Percentiles rank a stretch among this genome's conserved stretches.
phyloP scores from a whole-genome alignment of 2,113 vertebrate genomes.

The Rhea americana region DNA sequence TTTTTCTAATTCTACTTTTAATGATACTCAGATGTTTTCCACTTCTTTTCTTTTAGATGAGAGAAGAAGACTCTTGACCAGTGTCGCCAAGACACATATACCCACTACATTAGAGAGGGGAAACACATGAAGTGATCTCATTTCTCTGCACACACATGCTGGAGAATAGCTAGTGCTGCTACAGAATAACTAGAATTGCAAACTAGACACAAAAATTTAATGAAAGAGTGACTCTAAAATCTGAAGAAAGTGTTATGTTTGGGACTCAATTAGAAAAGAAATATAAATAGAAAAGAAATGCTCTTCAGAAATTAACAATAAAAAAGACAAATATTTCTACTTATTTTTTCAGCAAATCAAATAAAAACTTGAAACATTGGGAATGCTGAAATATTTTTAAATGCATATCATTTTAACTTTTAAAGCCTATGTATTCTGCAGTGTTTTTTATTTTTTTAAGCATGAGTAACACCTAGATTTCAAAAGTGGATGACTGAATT shows the following conservation, averaged over 20 bases:
- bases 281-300: background rate
- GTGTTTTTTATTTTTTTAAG: background rate
- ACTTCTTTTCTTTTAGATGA: background rate
- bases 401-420: background rate
- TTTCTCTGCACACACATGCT: background rate
- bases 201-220: background rate
- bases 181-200: background rate
- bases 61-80: background rate
- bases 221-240: background rate
- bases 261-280: background rate
- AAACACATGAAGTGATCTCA: background rate
- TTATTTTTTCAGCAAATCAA: background rate
- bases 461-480: background rate
- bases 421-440: background rate
- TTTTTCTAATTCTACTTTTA: background rate
- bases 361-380: background rate
- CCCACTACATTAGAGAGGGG: background rate
- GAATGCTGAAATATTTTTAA: background rate
- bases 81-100: background rate
- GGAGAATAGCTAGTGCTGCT: too few relatives aligned
- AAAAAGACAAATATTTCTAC: background rate
- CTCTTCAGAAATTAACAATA: background rate
- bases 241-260: background rate
- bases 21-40: background rate
- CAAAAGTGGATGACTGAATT: background rate